Conservation (phyloP, 2,888 invertebrate genomes). For the Gymnoscelis rufifasciata region DNA sequence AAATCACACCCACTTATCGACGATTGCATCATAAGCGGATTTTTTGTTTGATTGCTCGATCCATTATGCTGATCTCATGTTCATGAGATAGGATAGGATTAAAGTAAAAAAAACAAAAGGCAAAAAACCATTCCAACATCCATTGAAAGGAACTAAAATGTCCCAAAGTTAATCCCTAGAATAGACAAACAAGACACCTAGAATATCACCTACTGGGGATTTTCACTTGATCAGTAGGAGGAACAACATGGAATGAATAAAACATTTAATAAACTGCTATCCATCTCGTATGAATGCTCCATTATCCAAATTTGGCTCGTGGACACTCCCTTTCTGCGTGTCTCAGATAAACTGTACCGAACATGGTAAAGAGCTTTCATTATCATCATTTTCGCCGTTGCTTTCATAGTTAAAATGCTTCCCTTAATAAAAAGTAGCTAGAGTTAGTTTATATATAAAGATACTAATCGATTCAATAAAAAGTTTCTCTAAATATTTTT, state of each 20-base stretch:
- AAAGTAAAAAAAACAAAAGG: no score
- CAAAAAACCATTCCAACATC: no score
- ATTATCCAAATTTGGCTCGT: slow-evolving; percentile 33
- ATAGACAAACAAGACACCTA: not conserved
- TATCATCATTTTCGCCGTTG: no score
- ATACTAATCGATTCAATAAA: no score
- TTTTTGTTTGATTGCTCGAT: not conserved
- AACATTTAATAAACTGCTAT: slow-evolving; percentile 44
- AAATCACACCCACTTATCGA: slow-evolving; percentile 10
- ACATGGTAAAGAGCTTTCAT: not conserved
- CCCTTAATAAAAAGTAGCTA: no score
- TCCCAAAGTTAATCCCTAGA: no score
- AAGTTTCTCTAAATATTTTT: no score
- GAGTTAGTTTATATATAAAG: no score
- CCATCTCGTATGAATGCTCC: slow-evolving; percentile 40
- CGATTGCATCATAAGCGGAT: not conserved
- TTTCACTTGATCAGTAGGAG: slow-evolving; percentile 30
- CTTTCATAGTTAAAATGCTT: no score
- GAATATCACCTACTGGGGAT: slow-evolving; percentile 7
- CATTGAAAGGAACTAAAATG: no score
- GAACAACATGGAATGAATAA: slow-evolving; percentile 44
- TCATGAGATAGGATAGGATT: no score
- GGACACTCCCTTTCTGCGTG: slow-evolving; percentile 14
- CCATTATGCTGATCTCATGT: no score
- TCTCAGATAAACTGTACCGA: not conserved